Base-by-base conservation (phyloP, 2,888 invertebrate genomes). In the Diarsia mendica region DNA sequence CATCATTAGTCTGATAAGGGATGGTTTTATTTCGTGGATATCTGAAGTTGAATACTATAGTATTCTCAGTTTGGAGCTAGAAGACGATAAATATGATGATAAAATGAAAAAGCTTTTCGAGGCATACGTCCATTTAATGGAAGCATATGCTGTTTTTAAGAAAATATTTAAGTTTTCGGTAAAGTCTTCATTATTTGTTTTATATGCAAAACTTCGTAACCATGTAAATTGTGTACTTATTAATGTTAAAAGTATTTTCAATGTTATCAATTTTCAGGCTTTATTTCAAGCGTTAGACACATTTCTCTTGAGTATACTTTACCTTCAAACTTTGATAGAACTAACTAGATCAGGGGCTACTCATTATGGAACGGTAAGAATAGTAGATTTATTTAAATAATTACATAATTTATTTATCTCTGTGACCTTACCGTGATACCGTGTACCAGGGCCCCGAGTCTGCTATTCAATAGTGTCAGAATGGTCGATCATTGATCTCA, bases 81-180 rank as follows among this genome's bases (percentile, higher is more conserved):
- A 72, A 46, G n/a, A 72, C 11, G 11, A 53, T 5, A 72, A 68
- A 53, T 72, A 53, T 55, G 28, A 68, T 68, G 15, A 46, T 33
- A 68, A 53, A 28, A 28, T 72, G 15, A 68, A 68, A 53, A 72
- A 18, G 0, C 28, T 72, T 15, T 68, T 53, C 28, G 44, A 72
- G 28, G 71, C 71, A 13, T 68, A 72, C 28, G 4, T 28, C 4
- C n/a, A 28, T 33, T 68, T 72, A 15, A n/a, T 68, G 51, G 28
- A 72, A 67, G 69, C 69, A 1, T 72, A 18, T 46, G 28, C 68
- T 46, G 8, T 67, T 53, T 71, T 72, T n/a, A 68, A 72, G 28
- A 53, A 72, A 72, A 68, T 72, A 68, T 72, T 72, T 28, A 72
- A 44, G 18, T 44, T 44, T 67, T 28, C 53, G 68, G 71, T 72